phyloP scores from a whole-genome alignment of 1,140 invertebrate genomes.

The Camponotus vicinus region DNA sequence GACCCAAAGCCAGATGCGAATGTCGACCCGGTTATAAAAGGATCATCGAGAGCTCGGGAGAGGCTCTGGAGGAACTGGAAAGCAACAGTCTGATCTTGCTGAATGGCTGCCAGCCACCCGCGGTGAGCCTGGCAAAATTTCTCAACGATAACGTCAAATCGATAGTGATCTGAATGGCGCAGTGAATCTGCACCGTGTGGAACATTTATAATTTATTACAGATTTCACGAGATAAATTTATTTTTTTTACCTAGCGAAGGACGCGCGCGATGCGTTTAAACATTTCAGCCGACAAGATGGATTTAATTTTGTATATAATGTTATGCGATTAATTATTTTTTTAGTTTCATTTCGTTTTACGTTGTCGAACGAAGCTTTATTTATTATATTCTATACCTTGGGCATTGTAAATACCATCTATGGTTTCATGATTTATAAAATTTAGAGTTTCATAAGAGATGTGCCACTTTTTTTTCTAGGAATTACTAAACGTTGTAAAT shows the following conservation, averaged over 20 bases:
- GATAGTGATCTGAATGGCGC: constrained; percentile 20
- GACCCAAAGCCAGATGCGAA: constrained; percentile 88
- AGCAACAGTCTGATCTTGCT: constrained; percentile 76
- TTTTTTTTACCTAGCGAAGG: neutral
- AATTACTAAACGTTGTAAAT: constrained; percentile 50
- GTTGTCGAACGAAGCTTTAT: neutral
- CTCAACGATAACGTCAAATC: constrained; percentile 82
- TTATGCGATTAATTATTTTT: neutral
- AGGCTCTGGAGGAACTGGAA: constrained; percentile 72
- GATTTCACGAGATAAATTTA: neutral
- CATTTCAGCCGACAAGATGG: neutral
- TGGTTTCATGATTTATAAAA: neutral
- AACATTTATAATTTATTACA: neutral
- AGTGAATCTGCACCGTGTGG: neutral
- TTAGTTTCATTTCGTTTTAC: neutral
- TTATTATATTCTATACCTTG: constrained; percentile 37
- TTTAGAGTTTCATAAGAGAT: constrained; percentile 14
- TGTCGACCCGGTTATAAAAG: constrained; percentile 90
- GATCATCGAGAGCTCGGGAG: constrained; percentile 67
- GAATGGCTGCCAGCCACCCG: constrained; percentile 84
- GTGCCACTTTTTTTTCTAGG: constrained; percentile 52
- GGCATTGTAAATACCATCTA: constrained; percentile 66
- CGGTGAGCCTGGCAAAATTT: constrained; percentile 85
- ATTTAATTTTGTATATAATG: constrained; percentile 14
- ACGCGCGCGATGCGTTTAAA: neutral